Base-by-base conservation (phyloP, 2,888 invertebrate genomes). In the Hirtodrosophila cameraria region DNA sequence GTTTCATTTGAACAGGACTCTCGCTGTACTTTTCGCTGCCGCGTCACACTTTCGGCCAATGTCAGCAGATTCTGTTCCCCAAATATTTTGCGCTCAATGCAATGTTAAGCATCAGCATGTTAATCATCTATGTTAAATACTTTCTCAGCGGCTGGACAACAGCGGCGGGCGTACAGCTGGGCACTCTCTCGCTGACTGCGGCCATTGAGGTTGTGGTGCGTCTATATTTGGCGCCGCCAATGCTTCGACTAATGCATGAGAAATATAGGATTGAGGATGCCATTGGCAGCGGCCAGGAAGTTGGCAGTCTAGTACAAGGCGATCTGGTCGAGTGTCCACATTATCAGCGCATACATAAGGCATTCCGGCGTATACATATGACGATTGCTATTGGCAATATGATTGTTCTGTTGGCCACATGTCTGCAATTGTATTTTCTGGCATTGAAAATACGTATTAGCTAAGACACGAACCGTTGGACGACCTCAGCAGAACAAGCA, bases 11-110 rank as follows among this genome's bases (percentile, higher is more conserved):
- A n/a, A n/a, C 92, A 96, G 97, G 97, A 70, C 91, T 97, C 48
- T 94, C 97, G 53, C 92, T 97, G 50, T 97, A 96, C 91, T 97
- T 97, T 91, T 94, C 94, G 5, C 92, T 97, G 71, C 96, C 97
- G 0, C 93, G 97, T 12, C 96, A 97, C 84, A 94, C 94, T 71
- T 97, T 97, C 90, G 97, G 97, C 0, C 94, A 95, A 77, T 96
- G 97, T 11, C 97, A 97, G 90, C 94, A 95, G 65, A 94, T 96
- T 31, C 92, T 97, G 57, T 97, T 97, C 90, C 97, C 97, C 1
- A 94, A 94, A 84, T 97, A 97, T 91, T 97, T 96, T 91, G 93
- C 95, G 11, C 92, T 96, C 84, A 97, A 96, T 89, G 93, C 95
- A 9, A 89, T 93, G 66, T 92, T 96, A 61, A 96, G 96, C 88